phyloP scores from a whole-genome alignment of 2,797 vertebrate genomes.

The Silurus lanzhouensis region DNA sequence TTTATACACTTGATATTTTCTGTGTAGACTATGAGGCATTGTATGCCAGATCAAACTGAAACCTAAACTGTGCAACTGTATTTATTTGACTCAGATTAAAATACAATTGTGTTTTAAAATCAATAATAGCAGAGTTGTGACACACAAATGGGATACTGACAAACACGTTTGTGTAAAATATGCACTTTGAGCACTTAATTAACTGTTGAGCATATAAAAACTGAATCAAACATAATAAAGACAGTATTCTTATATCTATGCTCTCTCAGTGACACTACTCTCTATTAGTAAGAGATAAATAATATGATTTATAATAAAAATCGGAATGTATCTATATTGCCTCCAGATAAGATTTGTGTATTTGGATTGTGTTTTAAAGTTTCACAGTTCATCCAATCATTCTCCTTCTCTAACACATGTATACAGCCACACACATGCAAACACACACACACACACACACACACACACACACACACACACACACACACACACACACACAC shows the following conservation, averaged over 20 bases:
- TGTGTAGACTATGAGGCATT: not conserved
- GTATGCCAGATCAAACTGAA: not conserved
- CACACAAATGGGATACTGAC: not conserved
- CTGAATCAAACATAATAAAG: not conserved
- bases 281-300: not conserved
- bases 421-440: not conserved
- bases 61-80: not conserved
- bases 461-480: not conserved
- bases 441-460: not conserved
- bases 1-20: not conserved
- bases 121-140: not conserved
- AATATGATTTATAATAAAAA: conserved; percentile 13
- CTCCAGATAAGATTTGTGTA: not conserved
- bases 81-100: not conserved
- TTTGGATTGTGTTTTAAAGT: not conserved
- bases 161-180: conserved; percentile 9
- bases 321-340: not conserved
- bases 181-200: conserved; percentile 3
- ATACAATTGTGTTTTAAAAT: not conserved
- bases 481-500: not conserved
- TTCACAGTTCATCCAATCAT: not conserved
- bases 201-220: not conserved
- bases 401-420: not conserved
- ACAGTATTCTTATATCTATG: not conserved
- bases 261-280: not conserved